Evolutionary conservation across 2,113 vertebrate species (phyloP).

Genomic region (Gnathonemus echidnorhynchus): DNA sequence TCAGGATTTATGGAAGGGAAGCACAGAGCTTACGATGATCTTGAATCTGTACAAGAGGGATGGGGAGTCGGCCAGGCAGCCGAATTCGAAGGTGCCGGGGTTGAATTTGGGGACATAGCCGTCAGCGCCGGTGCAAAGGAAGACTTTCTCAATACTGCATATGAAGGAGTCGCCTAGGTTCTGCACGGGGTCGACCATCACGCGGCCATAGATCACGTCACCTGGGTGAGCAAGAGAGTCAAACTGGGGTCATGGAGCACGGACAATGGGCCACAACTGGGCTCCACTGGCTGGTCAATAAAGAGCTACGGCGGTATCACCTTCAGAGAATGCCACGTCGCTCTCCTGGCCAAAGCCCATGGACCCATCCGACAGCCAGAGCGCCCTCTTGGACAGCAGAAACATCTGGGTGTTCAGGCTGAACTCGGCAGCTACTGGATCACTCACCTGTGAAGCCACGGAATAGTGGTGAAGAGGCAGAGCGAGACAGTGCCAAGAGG

Average conservation of each 20-base stretch:
- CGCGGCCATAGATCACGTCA: constrained; percentile 78
- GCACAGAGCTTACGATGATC: constrained; percentile 72
- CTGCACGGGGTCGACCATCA: constrained; percentile 95
- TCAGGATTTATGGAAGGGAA: not conserved
- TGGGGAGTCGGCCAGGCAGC: constrained; percentile 85
- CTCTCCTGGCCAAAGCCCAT: constrained; percentile 87
- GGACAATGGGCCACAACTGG: not conserved
- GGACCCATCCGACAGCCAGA: constrained; percentile 89
- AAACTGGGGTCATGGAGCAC: not conserved
- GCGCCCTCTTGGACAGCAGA: constrained; percentile 75
- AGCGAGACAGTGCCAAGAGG: not conserved
- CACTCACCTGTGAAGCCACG: constrained; percentile 71
- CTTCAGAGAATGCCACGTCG: constrained; percentile 80
- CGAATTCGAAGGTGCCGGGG: constrained; percentile 76
- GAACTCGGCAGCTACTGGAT: constrained; percentile 89
- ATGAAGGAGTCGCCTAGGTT: constrained; percentile 88
- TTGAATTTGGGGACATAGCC: constrained; percentile 93
- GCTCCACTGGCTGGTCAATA: not conserved
- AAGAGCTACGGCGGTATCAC: constrained; percentile 49
- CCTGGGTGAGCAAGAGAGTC: constrained; percentile 51
- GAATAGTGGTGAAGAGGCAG: not conserved
- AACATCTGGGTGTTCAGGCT: constrained; percentile 90
- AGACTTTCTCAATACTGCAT: constrained; percentile 93
- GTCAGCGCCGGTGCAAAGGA: constrained; percentile 84
- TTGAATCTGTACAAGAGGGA: constrained; percentile 86